Conservation (phyloP, 2,113 vertebrate genomes). For the Pungitius pungitius region DNA sequence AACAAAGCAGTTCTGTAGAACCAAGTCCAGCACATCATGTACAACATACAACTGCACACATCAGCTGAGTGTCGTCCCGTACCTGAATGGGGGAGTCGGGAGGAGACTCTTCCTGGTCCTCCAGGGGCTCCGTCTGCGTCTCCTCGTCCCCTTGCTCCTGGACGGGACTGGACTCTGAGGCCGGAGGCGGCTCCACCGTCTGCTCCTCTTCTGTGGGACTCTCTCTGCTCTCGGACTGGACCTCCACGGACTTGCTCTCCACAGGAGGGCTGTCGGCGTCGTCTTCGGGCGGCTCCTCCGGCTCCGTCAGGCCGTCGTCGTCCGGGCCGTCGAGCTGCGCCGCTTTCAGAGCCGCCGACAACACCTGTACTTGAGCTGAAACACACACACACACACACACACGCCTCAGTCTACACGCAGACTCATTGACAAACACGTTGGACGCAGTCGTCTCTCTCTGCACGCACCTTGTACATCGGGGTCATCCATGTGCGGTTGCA, state of each 20-base stretch:
- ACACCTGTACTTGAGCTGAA: constrained; percentile 87
- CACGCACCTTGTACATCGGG: constrained; percentile 89
- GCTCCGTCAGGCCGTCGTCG: constrained; percentile 39
- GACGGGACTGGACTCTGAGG: constrained; percentile 51
- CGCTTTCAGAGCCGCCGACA: constrained; percentile 86
- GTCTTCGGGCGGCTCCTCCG: constrained; percentile 31
- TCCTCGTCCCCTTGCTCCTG: constrained; percentile 72
- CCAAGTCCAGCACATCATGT: background rate
- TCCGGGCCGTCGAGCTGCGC: constrained; percentile 79
- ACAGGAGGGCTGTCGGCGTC: background rate
- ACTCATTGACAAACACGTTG: background rate
- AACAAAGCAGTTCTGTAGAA: background rate
- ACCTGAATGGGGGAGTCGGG: constrained; percentile 66
- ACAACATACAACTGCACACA: background rate
- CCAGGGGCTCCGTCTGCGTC: constrained; percentile 58
- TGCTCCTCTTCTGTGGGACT: constrained; percentile 53
- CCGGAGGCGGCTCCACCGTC: constrained; percentile 22
- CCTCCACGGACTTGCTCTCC: constrained; percentile 53
- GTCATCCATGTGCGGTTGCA: constrained; percentile 87
- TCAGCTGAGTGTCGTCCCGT: background rate
- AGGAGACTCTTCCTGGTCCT: constrained; percentile 64
- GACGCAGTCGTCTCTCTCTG: background rate
- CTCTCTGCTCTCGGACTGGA: constrained; percentile 48
- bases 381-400: constrained; percentile 9
- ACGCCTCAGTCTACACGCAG: constrained; percentile 2